Evolutionary conservation across 2,113 vertebrate species (phyloP).

Genomic region (Corythoichthys haematopterus): DNA sequence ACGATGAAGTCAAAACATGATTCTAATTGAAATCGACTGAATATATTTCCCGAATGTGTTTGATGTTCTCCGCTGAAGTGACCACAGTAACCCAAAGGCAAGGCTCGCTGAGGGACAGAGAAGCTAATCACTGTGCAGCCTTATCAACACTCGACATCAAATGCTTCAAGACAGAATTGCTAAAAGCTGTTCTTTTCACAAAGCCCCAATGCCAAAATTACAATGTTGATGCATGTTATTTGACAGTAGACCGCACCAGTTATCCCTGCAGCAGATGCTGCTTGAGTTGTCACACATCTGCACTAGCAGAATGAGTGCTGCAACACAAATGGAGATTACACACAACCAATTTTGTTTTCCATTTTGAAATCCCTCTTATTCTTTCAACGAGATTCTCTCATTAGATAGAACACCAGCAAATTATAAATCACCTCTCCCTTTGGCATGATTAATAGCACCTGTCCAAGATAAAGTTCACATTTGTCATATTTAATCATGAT

Average conservation of each 20-base stretch:
- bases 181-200: conserved; percentile 6
- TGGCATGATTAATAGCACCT: conserved; percentile 1
- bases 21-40: conserved; percentile 36
- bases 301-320: not conserved
- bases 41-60: conserved; percentile 38
- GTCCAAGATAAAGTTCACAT: not conserved
- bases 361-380: not conserved
- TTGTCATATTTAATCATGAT: conserved; percentile 9
- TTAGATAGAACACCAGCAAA: not conserved
- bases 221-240: conserved; percentile 3
- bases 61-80: conserved; percentile 11
- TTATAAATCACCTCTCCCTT: not conserved
- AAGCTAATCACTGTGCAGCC: conserved; percentile 1
- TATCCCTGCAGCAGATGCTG: not conserved
- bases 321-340: not conserved
- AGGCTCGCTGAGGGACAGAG: conserved; percentile 1
- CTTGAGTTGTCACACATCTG: not conserved
- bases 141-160: conserved; percentile 1
- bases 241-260: conserved; percentile 3
- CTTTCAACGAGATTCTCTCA: not conserved
- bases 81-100: conserved; percentile 14
- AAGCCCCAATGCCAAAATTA: conserved; percentile 1
- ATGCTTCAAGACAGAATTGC: conserved; percentile 13
- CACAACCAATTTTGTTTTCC: not conserved
- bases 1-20: conserved; percentile 35